A percentile compares a stretch with the other conserved stretches of the same genome.
These are phyloP conservation scores for Beroe ovata DNA, from an alignment of 37 sponge, comb jelly and placozoan genomes.

Conservation along the genomic window DNA sequence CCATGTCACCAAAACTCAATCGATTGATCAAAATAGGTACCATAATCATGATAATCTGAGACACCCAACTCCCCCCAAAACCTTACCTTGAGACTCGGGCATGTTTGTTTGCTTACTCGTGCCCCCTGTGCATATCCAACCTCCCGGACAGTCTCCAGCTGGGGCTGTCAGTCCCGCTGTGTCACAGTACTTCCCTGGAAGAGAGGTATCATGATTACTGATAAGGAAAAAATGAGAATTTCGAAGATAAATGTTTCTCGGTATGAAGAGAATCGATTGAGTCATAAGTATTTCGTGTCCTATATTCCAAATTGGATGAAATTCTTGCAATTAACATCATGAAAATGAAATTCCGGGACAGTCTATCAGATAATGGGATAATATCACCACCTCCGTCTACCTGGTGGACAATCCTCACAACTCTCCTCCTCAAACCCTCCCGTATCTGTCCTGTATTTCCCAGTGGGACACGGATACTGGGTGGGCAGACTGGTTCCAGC, in stretches of 20 bases:
- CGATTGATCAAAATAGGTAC: not conserved
- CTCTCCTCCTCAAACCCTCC: not conserved
- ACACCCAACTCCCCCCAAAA: too few species aligned
- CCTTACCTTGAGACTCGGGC: slow-evolving; percentile 14
- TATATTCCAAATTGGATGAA: too few species aligned
- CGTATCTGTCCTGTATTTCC: slow-evolving; percentile 44
- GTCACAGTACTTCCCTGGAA: slow-evolving; percentile 51
- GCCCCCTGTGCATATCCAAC: slow-evolving; percentile 50
- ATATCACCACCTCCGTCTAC: not conserved
- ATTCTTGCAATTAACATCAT: too few species aligned
- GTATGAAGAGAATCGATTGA: too few species aligned
- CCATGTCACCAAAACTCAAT: not conserved
- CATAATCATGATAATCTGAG: too few species aligned
- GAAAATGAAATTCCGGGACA: too few species aligned
- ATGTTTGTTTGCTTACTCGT: slow-evolving; percentile 27
- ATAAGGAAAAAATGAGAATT: too few species aligned
- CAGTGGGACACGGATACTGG: slow-evolving; percentile 64
- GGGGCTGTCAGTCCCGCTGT: not conserved
- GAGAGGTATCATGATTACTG: too few species aligned
- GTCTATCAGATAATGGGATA: too few species aligned
- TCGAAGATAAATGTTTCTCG: too few species aligned
- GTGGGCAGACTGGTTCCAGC: slow-evolving; percentile 8
- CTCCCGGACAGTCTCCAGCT: slow-evolving; percentile 33
- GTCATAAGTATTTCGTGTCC: too few species aligned
- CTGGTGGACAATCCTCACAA: not conserved